Percentiles rank a stretch among this genome's conserved stretches.
Conservation (phyloP, 92 coral and sea anemone genomes). For the Siderastrea radians region DNA sequence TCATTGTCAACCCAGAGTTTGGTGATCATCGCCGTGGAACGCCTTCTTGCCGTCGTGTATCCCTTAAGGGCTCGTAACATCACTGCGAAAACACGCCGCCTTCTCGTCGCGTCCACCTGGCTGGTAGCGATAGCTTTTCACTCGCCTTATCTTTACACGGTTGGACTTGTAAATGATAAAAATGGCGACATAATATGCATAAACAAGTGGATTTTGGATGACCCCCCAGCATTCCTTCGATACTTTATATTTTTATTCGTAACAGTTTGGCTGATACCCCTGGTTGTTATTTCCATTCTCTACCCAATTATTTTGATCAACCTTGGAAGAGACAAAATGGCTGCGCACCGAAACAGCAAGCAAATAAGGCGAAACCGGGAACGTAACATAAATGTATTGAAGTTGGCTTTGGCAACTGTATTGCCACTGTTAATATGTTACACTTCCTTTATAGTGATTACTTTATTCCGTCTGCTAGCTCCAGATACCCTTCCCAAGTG, state of each 20-base stretch:
- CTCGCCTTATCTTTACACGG: slow-evolving; percentile 21
- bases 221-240: background rate
- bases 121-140: slow-evolving; percentile 5
- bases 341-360: background rate
- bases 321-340: slow-evolving; percentile 24
- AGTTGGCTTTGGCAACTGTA: slow-evolving; percentile 21
- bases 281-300: background rate
- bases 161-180: background rate
- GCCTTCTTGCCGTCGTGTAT: slow-evolving; percentile 2
- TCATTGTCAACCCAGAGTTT: slow-evolving; percentile 17
- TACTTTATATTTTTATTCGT: background rate
- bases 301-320: background rate
- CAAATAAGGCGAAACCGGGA: background rate
- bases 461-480: background rate
- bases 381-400: slow-evolving; percentile 7
- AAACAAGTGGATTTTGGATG: background rate
- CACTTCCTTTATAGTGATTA: background rate
- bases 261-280: slow-evolving; percentile 11
- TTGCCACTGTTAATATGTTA: slow-evolving; percentile 6
- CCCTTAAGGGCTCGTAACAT: background rate
- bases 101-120: slow-evolving; percentile 24
- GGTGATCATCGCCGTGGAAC: slow-evolving; percentile 16
- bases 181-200: background rate
- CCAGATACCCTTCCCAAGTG: slow-evolving; percentile 3
- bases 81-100: slow-evolving; percentile 15